Evolutionary conservation across 1,140 invertebrate species (phyloP).

Genomic region (Lysiphlebus fabarum): DNA sequence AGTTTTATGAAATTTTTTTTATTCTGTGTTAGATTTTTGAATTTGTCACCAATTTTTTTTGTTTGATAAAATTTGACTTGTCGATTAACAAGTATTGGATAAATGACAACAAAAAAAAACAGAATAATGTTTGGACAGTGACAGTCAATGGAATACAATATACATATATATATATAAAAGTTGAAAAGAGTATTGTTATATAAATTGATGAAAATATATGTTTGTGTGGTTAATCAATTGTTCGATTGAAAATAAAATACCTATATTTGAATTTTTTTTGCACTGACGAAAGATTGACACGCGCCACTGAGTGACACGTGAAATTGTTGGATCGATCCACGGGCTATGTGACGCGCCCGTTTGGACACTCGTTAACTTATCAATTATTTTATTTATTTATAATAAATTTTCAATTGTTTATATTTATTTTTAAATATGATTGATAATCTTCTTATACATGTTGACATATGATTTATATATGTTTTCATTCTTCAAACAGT

Average conservation of each 20-base stretch:
- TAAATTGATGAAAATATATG: no score
- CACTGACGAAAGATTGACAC: constrained; percentile 6
- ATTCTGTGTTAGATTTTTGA: background rate
- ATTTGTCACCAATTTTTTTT: background rate
- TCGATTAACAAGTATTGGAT: background rate
- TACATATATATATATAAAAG: no score
- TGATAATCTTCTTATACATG: no score
- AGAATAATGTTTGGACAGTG: background rate
- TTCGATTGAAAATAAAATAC: no score
- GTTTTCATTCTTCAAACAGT: no score
- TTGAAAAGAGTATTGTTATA: no score
- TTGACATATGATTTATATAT: no score
- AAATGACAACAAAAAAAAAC: background rate
- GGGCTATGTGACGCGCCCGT: constrained; percentile 6
- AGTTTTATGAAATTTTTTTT: background rate
- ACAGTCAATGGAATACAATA: no score
- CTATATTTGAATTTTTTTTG: no score
- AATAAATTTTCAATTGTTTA: no score
- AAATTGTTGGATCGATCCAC: background rate
- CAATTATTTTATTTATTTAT: background rate
- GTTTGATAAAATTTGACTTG: background rate
- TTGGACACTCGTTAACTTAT: background rate
- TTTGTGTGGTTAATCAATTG: no score
- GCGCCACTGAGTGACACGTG: constrained; percentile 14
- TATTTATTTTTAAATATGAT: no score